Percentiles rank a stretch among this genome's conserved stretches.
Evolutionary conservation across 2,888 invertebrate species (phyloP).

Genomic region (Chloroclystis v-ata): DNA sequence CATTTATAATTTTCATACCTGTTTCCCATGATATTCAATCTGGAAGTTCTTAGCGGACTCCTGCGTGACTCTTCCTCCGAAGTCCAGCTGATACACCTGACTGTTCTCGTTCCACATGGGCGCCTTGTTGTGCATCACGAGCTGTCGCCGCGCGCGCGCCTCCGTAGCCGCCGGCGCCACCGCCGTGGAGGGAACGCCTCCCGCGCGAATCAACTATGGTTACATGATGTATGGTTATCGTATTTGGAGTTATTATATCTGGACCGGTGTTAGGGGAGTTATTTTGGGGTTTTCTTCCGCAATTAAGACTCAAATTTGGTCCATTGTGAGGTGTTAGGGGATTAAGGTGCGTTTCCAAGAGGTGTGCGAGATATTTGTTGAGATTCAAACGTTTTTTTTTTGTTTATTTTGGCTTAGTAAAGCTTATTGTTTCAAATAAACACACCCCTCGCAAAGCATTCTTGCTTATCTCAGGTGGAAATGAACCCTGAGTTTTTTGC

Average conservation of each 20-base stretch:
- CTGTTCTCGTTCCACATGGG: conserved; percentile 99
- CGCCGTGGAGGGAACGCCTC: conserved; percentile 36
- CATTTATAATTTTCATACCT: conserved; percentile 77
- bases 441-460: no score
- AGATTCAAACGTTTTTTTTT: no score
- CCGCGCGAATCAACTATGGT: conserved; percentile 83
- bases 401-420: no score
- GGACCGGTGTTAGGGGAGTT: neutral
- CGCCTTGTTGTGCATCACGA: conserved; percentile 97
- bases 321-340: no score
- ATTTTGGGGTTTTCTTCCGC: no score
- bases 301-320: no score
- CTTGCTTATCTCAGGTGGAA: no score
- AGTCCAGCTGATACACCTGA: conserved; percentile 99
- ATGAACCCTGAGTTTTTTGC: no score
- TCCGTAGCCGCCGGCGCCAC: conserved; percentile 21
- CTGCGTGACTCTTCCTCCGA: conserved; percentile 98
- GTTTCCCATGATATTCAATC: conserved; percentile 97
- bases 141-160: conserved; percentile 80
- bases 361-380: no score
- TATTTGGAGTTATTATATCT: neutral
- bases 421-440: no score
- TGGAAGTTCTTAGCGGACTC: conserved; percentile 99
- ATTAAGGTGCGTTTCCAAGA: no score
- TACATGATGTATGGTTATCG: neutral